Evolutionary conservation across 2,888 invertebrate species (phyloP), one percentile per base, ranked within the genome.

Genomic region (Eugnorisma glareosa): DNA sequence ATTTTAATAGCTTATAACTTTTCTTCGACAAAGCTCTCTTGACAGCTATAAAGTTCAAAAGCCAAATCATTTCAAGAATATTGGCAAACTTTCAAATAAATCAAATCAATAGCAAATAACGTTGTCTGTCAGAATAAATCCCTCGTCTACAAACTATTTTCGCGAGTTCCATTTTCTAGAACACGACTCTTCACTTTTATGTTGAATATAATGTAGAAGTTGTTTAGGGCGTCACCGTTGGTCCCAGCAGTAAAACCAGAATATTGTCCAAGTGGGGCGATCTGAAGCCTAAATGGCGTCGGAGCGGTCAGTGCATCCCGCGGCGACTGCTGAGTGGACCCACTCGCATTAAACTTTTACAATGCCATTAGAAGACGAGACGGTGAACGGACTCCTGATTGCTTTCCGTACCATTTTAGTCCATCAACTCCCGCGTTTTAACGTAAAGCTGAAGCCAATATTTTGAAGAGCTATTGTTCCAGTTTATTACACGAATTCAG

Each of bases 281-380:
- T 76, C 77, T 87, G 77, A 85, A 84, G 84, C 79, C 83, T 83
- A 83, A 83, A 83, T 82, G 79, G 54, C 75, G 66, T 1, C 75
- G 61, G 63, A 77, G 84, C 77, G 80, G 82, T 83, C 87, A 86
- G 75, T 85, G 84, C 82, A 80, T 76, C 79, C 77, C 85, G 77
- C 67, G 82, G 81, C 82, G 75, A 28, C 15, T 31, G 51, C 67
- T 24, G 51, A 88, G 78, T 83, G 88, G 87, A 87, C 85, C 81
- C 80, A 72, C 85, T 81, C 86, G 81, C 91, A 92, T 93, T 92
- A 93, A 94, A 92, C 88, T 93, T 93, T 93, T 91, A 93, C 90
- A 91, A 88, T 87, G 89, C 91, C 91, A 93, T 94, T 94, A 92
- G 89, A 80, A 81, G 89, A 78, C 88, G 88, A 89, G 91, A 87